Percentiles rank a stretch among this genome's conserved stretches.
These are phyloP conservation scores for Ernsta delagoae DNA, from an alignment of 2,888 invertebrate genomes.

Conservation along the genomic window DNA sequence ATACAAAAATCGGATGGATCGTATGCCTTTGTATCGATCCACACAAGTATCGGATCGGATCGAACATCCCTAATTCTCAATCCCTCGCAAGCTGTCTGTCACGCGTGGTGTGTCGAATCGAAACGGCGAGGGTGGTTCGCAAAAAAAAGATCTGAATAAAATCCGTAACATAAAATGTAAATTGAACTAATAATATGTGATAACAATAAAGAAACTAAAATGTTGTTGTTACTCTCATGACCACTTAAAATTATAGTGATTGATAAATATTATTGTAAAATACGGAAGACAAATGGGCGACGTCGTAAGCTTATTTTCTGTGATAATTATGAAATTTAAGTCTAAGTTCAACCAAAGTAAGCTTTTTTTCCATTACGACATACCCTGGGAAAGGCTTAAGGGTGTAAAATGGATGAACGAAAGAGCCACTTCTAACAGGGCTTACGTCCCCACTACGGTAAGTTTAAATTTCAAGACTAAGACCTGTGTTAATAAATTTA, in stretches of 20 bases:
- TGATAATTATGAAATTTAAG: slow-evolving; percentile 82
- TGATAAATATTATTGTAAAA: slow-evolving; percentile 41
- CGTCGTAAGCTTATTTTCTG: slow-evolving; percentile 80
- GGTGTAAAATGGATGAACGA: slow-evolving; percentile 92
- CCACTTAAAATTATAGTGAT: slow-evolving; percentile 60
- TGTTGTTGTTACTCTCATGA: slow-evolving; percentile 69
- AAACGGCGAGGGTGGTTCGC: slow-evolving; percentile 31
- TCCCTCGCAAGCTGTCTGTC: background rate
- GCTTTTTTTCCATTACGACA: slow-evolving; percentile 74
- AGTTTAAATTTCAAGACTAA: no score
- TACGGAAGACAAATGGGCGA: slow-evolving; percentile 70
- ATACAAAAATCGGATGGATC: no score
- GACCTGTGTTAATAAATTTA: no score
- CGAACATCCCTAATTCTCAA: background rate
- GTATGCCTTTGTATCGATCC: no score
- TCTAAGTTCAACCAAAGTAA: slow-evolving; percentile 80
- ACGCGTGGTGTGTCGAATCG: slow-evolving; percentile 8
- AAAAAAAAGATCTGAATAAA: slow-evolving; percentile 27
- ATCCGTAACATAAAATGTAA: slow-evolving; percentile 55
- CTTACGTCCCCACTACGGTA: slow-evolving; percentile 93
- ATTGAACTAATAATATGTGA: slow-evolving; percentile 69
- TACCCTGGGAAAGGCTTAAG: slow-evolving; percentile 76
- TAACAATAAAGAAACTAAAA: slow-evolving; percentile 56
- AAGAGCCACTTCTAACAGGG: slow-evolving; percentile 89
- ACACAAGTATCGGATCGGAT: no score